Evolutionary conservation across 1,140 invertebrate species (phyloP), one percentile per base, ranked within the genome.

Genomic region (Drosophila kepulauana): DNA sequence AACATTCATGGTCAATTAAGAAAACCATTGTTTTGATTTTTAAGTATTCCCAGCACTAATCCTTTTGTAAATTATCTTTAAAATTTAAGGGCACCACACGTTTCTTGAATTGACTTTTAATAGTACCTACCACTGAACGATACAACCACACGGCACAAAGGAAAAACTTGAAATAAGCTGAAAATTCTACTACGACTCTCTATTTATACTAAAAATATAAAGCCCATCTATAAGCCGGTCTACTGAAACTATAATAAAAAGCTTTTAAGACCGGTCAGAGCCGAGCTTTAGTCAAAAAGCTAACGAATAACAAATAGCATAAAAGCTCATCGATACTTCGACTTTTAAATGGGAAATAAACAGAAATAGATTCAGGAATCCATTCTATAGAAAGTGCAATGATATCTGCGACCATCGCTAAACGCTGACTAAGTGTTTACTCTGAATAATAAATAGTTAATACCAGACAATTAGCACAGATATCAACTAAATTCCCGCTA

Each of bases 161-260:
- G 65, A 71, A 79, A 88, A 78, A 88, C 78, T 85, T 85, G 41
- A 89, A 88, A 85, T 88, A 67, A 89, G 71, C 85, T 89, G 67
- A 79, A 89, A 88, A 89, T 89, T 88, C 85, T 88, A 72, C 51
- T 61, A 48, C 75, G 67, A 52, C 78, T 68, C 59, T 70, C 57
- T 82, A 73, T 88, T 88, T 88, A 88, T 88, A 88, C 68, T 43
- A 69, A 69, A 67, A 66, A 45, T 45, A 33, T 63, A 30, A 75
- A 75, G 68, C 28, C 54, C 54, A 54, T 38, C 15, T 30, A 25
- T 43, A 62, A 74, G 57, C 66, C 72, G 67, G 46, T 71, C 52
- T 16, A 35, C 54, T 46, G 3, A 61, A 80, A 69, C 43, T 62
- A 67, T 43, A 54, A 57, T 38, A 28, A 54, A 51, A 45, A 52